Percentiles rank a stretch among this genome's conserved stretches.
Conservation (phyloP, 2,797 vertebrate species). For the Anomalospiza imberbis region DNA sequence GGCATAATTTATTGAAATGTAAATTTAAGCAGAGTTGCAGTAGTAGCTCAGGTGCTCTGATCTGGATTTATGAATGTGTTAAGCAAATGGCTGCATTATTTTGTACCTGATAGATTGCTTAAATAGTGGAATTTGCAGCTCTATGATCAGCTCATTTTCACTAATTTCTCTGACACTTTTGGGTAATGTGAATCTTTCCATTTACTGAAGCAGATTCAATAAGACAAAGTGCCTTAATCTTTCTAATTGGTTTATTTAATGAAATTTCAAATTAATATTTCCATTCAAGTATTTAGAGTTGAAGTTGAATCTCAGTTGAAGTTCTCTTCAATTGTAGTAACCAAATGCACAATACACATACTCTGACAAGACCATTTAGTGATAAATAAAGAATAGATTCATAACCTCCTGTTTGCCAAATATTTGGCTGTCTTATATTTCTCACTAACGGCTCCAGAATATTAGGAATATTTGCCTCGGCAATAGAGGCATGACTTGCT, state of each 20-base stretch:
- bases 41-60: background rate
- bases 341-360: background rate
- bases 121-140: background rate
- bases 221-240: background rate
- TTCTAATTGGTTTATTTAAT: background rate
- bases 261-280: background rate
- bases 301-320: background rate
- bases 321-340: background rate
- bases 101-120: background rate
- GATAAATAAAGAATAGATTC: background rate
- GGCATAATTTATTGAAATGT: background rate
- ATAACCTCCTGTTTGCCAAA: background rate
- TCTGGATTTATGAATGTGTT: background rate
- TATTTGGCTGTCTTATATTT: background rate
- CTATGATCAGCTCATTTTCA: background rate
- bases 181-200: background rate
- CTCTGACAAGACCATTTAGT: background rate
- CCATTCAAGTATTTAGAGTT: background rate
- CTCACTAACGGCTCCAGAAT: background rate
- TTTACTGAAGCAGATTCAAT: background rate
- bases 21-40: background rate
- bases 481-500: background rate
- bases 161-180: background rate
- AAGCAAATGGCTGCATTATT: background rate
- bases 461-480: background rate